These are phyloP conservation scores for Myathropa florea DNA, from an alignment of 2,888 invertebrate species.

Conservation along the genomic window DNA sequence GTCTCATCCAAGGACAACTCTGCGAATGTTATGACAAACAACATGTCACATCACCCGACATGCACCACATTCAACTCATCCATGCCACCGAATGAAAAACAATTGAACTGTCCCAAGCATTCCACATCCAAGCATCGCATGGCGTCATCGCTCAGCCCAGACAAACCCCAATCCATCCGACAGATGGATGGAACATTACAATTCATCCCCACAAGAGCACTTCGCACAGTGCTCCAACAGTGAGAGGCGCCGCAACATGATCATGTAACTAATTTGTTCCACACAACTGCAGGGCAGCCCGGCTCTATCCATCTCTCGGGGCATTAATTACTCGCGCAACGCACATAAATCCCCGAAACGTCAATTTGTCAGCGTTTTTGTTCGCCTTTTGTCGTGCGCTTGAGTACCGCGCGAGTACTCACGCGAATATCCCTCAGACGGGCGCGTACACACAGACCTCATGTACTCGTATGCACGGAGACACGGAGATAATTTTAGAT, in stretches of 20 bases:
- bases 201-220: slow-evolving; percentile 12
- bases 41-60: slow-evolving; percentile 79
- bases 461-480: neutral
- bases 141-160: slow-evolving; percentile 31
- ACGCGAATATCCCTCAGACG: slow-evolving; percentile 1
- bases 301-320: slow-evolving; percentile 60
- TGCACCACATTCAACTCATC: slow-evolving; percentile 78
- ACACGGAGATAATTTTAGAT: slow-evolving; percentile 35
- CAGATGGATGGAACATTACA: slow-evolving; percentile 54
- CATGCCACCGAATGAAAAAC: slow-evolving; percentile 45
- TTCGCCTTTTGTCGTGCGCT: neutral
- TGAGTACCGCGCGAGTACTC: neutral
- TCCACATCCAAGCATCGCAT: slow-evolving; percentile 24
- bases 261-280: slow-evolving; percentile 69
- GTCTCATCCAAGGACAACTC: neutral
- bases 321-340: slow-evolving; percentile 67
- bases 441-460: neutral
- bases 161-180: slow-evolving; percentile 53
- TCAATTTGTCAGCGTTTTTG: slow-evolving; percentile 64
- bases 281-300: slow-evolving; percentile 48
- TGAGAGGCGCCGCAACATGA: slow-evolving; percentile 56
- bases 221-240: slow-evolving; percentile 50
- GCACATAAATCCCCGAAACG: slow-evolving; percentile 66
- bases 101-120: slow-evolving; percentile 51
- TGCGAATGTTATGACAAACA: slow-evolving; percentile 78